Percentiles rank a stretch among this genome's conserved stretches.
Conservation (phyloP, 2,888 invertebrate genomes). For the Drosophila algonquin region DNA sequence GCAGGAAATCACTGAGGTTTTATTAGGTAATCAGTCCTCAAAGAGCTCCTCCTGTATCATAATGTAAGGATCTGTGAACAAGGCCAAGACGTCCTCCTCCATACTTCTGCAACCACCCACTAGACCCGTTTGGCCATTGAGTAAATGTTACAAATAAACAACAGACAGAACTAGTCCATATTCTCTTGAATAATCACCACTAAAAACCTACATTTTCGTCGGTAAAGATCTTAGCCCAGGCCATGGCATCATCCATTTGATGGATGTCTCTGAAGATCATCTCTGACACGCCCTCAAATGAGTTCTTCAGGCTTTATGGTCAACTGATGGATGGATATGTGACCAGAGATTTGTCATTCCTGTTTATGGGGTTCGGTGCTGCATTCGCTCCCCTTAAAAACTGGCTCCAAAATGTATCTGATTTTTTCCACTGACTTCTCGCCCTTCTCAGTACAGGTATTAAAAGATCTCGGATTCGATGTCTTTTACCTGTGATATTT, state of each 20-base stretch:
- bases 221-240: conserved; percentile 22
- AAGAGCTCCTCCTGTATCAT: no score
- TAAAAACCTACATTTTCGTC: conserved; percentile 10
- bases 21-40: no score
- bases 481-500: conserved; percentile 44
- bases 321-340: conserved; percentile 60
- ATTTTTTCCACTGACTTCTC: conserved; percentile 55
- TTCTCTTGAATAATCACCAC: background rate
- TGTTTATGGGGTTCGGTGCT: conserved; percentile 6
- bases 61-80: no score
- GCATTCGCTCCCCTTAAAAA: background rate
- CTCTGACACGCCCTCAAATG: conserved; percentile 47
- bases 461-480: conserved; percentile 18
- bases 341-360: conserved; percentile 55
- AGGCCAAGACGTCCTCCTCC: no score
- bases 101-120: no score
- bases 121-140: no score
- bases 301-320: conserved; percentile 9
- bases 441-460: conserved; percentile 57
- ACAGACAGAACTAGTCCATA: conserved; percentile 9
- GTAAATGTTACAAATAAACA: conserved; percentile 8
- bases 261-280: conserved; percentile 21
- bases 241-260: conserved; percentile 18
- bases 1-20: no score
- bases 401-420: background rate